Conservation (phyloP, 2,113 vertebrate genomes). For the human (Homo sapiens) region GRCh38 chr9:13952501-13953000, state of each 20-base stretch:
- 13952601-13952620: neutral
- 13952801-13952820: neutral
- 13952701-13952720: neutral
- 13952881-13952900: neutral
- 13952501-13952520: neutral
- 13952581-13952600: neutral
- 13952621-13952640: neutral
- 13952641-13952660: neutral
- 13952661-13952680: neutral
- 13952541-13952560: neutral
- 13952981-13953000: conserved; percentile 66
- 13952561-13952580: neutral
- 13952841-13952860: neutral
- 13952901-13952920: neutral
- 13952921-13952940: conserved; percentile 41
- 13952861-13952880: neutral
- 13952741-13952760: neutral
- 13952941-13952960: conserved; percentile 42
- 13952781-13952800: neutral
- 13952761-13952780: neutral
- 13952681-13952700: neutral
- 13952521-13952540: neutral
- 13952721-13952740: neutral
- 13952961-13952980: conserved; percentile 44
- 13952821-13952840: neutral